These are phyloP conservation scores for Cinclus cinclus DNA, from an alignment of 2,113 vertebrate genomes.

Conservation along the genomic window DNA sequence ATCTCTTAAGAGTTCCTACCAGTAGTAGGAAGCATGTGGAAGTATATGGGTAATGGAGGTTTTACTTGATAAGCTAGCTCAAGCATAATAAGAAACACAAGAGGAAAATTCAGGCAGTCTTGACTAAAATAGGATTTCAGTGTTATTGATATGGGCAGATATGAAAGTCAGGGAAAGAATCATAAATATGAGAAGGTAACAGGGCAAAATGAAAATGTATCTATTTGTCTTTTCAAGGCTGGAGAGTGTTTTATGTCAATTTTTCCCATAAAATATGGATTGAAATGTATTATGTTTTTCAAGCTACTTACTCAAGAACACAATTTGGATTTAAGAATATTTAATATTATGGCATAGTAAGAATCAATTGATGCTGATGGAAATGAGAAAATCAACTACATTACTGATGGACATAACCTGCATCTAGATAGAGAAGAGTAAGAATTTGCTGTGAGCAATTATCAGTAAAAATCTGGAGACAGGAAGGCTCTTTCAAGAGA, in stretches of 20 bases:
- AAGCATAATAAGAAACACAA: background rate
- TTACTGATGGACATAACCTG: background rate
- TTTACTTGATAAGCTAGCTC: background rate
- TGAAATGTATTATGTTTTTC: background rate
- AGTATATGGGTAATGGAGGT: background rate
- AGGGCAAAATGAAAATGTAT: background rate
- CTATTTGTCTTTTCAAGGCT: background rate
- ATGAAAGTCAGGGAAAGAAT: background rate
- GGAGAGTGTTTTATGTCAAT: background rate
- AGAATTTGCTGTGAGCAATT: background rate
- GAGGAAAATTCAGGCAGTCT: background rate
- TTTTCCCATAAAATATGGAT: background rate
- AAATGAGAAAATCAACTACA: background rate
- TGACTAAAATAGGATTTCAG: background rate
- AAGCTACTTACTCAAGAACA: background rate
- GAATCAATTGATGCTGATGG: background rate
- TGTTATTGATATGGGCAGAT: background rate
- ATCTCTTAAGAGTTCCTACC: background rate
- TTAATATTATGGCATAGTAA: background rate
- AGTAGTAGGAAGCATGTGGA: background rate
- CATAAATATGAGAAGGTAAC: background rate
- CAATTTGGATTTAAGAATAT: background rate
- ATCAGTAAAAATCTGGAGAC: background rate
- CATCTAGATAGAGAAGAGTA: background rate
- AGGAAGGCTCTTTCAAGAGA: background rate